Conservation (phyloP, 37 sponge, comb jelly and placozoan species). For the Lycopodina hypogea region DNA sequence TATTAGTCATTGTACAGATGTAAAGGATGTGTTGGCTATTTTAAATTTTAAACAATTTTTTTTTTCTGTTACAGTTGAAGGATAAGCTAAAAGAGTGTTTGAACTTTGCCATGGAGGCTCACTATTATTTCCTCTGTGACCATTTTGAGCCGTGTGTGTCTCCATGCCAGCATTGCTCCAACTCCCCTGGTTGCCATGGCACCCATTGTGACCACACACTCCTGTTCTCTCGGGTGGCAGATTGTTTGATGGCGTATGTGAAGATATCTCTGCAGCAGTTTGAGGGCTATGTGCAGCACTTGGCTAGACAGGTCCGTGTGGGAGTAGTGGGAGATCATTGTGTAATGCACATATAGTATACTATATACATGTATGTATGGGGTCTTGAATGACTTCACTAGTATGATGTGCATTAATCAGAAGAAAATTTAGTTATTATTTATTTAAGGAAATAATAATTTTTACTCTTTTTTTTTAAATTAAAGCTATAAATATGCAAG, state of each 20-base stretch:
- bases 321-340: no score
- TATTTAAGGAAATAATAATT: no score
- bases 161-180: background rate
- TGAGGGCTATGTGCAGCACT: slow-evolving; percentile 34
- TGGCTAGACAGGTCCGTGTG: slow-evolving; percentile 36
- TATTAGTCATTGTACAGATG: no score
- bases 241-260: background rate
- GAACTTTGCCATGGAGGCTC: background rate
- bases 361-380: no score
- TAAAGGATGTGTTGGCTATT: no score
- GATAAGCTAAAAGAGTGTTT: slow-evolving; percentile 40
- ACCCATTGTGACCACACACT: background rate
- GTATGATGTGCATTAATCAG: no score
- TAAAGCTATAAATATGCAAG: no score
- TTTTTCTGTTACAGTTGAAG: slow-evolving; percentile 21
- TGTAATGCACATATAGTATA: no score
- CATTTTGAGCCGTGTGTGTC: background rate
- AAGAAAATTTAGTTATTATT: no score
- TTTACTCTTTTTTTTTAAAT: no score
- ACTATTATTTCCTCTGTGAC: slow-evolving; percentile 11
- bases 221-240: background rate
- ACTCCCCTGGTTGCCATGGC: background rate
- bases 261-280: slow-evolving; percentile 37
- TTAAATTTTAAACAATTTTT: background rate
- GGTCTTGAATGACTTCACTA: no score